A percentile compares a stretch with the other conserved stretches of the same genome.
Conservation (phyloP, 2,797 vertebrate genomes). For the Arctocebus calabarensis region DNA sequence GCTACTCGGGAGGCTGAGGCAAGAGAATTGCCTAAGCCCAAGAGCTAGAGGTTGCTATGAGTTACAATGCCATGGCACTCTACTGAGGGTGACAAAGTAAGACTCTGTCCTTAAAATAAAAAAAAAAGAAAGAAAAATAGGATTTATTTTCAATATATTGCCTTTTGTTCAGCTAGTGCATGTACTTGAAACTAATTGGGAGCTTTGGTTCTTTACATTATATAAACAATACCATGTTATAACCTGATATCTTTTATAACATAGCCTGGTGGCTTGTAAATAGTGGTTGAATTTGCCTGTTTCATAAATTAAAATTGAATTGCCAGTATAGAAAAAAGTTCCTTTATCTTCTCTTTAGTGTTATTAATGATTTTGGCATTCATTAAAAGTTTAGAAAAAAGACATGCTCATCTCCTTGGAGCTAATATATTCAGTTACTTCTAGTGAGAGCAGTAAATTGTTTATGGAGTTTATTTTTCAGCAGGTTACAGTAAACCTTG, state of each 20-base stretch:
- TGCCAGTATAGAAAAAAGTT: constrained; percentile 57
- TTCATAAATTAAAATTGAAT: constrained; percentile 45
- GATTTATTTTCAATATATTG: constrained; percentile 54
- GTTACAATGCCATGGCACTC: no score
- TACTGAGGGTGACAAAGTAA: no score
- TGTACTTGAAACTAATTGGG: not conserved
- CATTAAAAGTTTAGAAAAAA: constrained; percentile 47
- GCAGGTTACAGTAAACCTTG: not conserved
- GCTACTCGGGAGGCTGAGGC: no score
- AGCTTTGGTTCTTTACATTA: constrained; percentile 44
- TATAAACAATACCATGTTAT: constrained; percentile 16
- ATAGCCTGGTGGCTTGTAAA: not conserved
- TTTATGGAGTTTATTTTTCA: constrained; percentile 36
- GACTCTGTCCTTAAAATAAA: no score
- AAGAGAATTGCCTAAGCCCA: no score
- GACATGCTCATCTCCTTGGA: not conserved
- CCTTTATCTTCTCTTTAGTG: not conserved
- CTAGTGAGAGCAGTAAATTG: constrained; percentile 13
- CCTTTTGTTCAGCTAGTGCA: constrained; percentile 45
- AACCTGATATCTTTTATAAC: constrained; percentile 24
- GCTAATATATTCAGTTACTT: constrained; percentile 45
- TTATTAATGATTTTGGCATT: constrained; percentile 53
- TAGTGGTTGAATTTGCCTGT: constrained; percentile 35
- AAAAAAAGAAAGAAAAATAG: not conserved
- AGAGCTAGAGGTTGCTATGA: no score